A percentile compares a stretch with the other conserved stretches of the same genome.
Evolutionary conservation across 64 coral and sea anemone genomes (phyloP).

Genomic region (Dendronephthya gigantea): DNA sequence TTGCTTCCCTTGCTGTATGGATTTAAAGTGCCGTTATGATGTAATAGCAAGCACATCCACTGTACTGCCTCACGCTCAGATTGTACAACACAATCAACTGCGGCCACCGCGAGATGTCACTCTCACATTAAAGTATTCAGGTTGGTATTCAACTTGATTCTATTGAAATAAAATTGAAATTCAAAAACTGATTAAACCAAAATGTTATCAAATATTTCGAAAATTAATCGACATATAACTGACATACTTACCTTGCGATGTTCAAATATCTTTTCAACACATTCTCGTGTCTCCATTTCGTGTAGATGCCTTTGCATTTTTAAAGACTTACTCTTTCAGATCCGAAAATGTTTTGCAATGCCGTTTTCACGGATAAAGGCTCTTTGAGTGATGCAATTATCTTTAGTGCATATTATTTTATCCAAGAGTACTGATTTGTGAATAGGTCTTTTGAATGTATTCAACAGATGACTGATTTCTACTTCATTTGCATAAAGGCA

Average conservation of each 20-base stretch:
- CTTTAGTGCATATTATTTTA: neutral
- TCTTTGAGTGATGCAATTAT: neutral
- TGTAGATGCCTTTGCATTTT: neutral
- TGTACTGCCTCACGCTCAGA: neutral
- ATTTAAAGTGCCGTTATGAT: neutral
- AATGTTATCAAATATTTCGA: neutral
- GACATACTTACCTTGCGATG: neutral
- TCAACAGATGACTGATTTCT: neutral
- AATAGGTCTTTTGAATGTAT: neutral
- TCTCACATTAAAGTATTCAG: neutral
- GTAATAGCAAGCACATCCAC: neutral
- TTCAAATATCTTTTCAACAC: conserved; percentile 1
- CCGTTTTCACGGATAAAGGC: neutral
- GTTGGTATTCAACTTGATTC: too few relatives aligned
- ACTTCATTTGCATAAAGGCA: neutral
- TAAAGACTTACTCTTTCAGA: neutral
- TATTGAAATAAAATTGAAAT: neutral
- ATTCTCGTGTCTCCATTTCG: neutral
- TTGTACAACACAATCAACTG: neutral
- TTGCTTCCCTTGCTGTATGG: neutral
- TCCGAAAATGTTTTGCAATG: neutral
- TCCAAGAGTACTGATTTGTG: neutral
- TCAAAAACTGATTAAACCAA: neutral
- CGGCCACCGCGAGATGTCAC: neutral
- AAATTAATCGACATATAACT: too few relatives aligned